Evolutionary conservation across 2,888 invertebrate genomes (phyloP), one percentile per base, ranked within the genome.

Genomic region (Drosophila birchii): DNA sequence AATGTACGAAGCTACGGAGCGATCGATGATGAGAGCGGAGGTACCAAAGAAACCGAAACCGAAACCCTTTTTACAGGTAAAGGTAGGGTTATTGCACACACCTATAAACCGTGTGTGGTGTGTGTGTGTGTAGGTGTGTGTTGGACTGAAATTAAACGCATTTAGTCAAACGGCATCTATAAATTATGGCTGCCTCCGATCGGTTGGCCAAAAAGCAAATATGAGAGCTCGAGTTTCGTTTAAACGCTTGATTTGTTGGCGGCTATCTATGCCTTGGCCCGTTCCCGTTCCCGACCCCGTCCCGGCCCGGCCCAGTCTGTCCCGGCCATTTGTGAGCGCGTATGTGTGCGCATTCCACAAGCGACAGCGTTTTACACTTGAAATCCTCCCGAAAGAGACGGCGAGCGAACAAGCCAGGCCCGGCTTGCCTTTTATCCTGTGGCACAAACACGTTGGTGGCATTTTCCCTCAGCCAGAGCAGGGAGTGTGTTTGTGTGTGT

Each of bases 91-190:
- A 16, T 36, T 36, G 23, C 51, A 53, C 51, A 53, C 51, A 53
- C 34, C 34, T 20, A 51, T n/a, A n/a, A 9, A 5, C 16, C 3
- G 11, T 3, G 34, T 34, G 32, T 56, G 44, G 39, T 45, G 44
- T 66, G 75, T 53, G 75, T 44, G 43, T 20, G 12, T 43, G 20
- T 20, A 20, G 43, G 56, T 66, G 75, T 59, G 78, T 71, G 79
- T 63, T 64, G 61, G 70, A 75, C 62, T 75, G 81, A 86, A 86
- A 88, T 88, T 86, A 88, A 86, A 87, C 87, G 89, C 84, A 86
- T 86, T 86, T 84, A 88, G 87, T 81, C 85, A 86, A 86, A 84
- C 87, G 89, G 87, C 82, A 87, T 86, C 89, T 86, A 86, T 86
- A 88, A 88, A 86, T 86, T 86, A 87, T 86, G 80, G 79, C 51